Evolutionary conservation across 2,797 vertebrate species (phyloP), one percentile per base, ranked within the genome.

Genomic region (Orestias chungarensis): DNA sequence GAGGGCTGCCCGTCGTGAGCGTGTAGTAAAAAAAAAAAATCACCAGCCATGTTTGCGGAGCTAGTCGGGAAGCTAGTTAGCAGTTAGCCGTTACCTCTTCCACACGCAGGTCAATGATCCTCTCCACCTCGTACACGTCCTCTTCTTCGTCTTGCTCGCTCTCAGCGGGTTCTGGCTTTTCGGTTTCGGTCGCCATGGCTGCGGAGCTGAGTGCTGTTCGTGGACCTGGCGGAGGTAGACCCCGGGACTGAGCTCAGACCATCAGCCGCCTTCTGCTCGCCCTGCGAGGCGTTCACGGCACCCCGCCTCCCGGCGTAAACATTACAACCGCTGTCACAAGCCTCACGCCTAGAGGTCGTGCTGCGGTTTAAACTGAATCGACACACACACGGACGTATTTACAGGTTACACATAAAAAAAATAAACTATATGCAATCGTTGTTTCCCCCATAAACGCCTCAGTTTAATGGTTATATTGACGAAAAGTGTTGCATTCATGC

Each of bases 91-190:
- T 91, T 91, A 98, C 97, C 94, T 94, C 96, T 52, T 96, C 96
- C 25, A 90, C 93, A 71, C 96, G 96, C 95, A 96, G 92, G 92
- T 98, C 97, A 81, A 99, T 95, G 91, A 99, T 99, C 89, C 93
- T 92, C 89, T 99, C 97, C 95, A 99, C 98, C 84, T 99, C 98
- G 86, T 97, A 99, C 14, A 96, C 96, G 38, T 96, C 96, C 43
- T 96, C 96, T 59, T 95, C 95, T 42, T 95, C 94, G 18, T 96
- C 96, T 57, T 96, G 95, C 18, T 96, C 96, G 33, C 96, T 96
- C 33, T 95, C 94, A 59, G 85, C 91, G 0, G 90, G 90, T 64
- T 95, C 95, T 1, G 84, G 82, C 67, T 87, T 92, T 11, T 89
- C 89, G 0, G 44, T 38, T 25, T 91, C 93, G 0, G 75, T 68